Percentiles rank a stretch among this genome's conserved stretches.
These are phyloP conservation scores for Circaetus cinerascens DNA, from an alignment of 2,113 vertebrate species.

Conservation along the genomic window DNA sequence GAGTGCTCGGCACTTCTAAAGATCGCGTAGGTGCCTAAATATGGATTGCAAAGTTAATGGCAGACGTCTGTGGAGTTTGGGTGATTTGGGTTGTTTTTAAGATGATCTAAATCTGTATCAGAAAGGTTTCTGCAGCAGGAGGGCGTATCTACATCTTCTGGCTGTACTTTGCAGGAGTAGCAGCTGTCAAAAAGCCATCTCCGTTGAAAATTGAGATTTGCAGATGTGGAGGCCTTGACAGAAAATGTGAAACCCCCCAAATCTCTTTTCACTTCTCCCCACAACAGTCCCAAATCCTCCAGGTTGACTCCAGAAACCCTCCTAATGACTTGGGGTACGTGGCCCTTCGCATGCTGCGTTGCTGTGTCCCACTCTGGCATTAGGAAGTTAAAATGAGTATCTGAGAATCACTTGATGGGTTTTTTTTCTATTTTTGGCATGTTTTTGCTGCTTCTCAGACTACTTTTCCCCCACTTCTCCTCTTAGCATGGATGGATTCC, in stretches of 20 bases:
- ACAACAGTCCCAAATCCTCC: neutral
- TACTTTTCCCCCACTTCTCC: neutral
- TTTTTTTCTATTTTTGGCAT: neutral
- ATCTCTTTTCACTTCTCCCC: neutral
- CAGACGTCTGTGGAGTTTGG: neutral
- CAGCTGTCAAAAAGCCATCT: neutral
- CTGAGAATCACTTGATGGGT: fast-evolving
- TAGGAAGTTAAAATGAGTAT: fast-evolving
- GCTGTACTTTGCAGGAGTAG: neutral
- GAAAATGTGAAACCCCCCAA: neutral
- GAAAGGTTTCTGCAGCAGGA: neutral
- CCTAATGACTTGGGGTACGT: fast-evolving
- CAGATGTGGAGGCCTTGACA: neutral
- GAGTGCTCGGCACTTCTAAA: fast-evolving
- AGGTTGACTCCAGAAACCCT: neutral
- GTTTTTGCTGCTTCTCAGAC: neutral
- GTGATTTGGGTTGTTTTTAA: neutral
- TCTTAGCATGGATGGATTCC: conserved; percentile 96
- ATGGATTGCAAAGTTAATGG: fast-evolving
- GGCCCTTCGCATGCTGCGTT: neutral
- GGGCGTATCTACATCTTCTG: neutral
- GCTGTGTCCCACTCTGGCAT: neutral
- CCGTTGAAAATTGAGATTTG: fast-evolving
- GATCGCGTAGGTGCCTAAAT: neutral
- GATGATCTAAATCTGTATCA: neutral